Base-by-base conservation (phyloP, 2,888 invertebrate species). In the Ichneumoninae sp. region DNA sequence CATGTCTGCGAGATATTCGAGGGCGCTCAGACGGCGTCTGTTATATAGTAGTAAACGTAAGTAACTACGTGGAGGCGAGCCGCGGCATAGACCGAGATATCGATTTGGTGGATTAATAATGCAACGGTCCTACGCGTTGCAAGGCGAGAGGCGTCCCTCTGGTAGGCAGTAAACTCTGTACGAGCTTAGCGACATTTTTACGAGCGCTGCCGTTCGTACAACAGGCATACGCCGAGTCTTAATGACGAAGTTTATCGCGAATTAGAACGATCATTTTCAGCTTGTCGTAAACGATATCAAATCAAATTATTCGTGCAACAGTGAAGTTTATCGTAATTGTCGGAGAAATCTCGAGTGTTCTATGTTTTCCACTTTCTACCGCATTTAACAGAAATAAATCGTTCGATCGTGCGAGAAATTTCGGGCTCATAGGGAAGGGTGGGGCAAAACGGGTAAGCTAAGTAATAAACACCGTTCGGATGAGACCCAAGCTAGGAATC, bases 51-150 rank as follows among this genome's bases (percentile, higher is more conserved):
- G n/a, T 54, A 10, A 57, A 50, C 52, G 50, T 52, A 26, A 70
- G 81, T 85, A 80, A 82, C 80, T 81, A 72, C 80, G 66, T 68
- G 52, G 44, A 62, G 69, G 68, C 79, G 79, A 66, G 79, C 71
- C 74, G 82, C 65, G 69, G 86, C 89, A 89, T 87, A 89, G 89
- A 89, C 87, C 86, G 88, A 86, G 86, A 90, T 91, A 91, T 91
- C 91, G 91, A 91, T 92, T 82, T 88, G 88, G 85, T 82, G 80
- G 89, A 91, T 91, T 91, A 92, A 91, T 91, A 91, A 92, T 91
- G 90, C 89, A 91, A 88, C 86, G 87, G 82, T 80, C 87, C 78
- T 87, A 81, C 65, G 77, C 79, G 69, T 65, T 62, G 74, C 70
- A 66, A 54, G 68, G 52, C 44, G 7, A 72, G 83, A 83, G 57